Base-by-base conservation (phyloP, 64 coral and sea anemone species). In the Actinia tenebrosa region DNA sequence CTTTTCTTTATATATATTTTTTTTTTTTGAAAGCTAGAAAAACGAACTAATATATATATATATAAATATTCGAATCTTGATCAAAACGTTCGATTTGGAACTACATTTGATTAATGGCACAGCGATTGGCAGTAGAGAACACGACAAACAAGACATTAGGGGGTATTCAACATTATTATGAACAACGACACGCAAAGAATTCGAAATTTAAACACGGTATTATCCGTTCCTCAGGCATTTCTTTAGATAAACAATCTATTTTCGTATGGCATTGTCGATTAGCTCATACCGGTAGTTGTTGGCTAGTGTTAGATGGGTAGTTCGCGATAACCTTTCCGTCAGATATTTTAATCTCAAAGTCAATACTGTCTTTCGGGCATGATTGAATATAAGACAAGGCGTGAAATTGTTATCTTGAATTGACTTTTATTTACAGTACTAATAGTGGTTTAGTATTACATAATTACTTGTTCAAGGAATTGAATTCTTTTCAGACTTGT, bases 81-180 rank as follows among this genome's bases (percentile, higher is more conserved):
- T 66, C 7, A 5, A 22, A 22, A 58, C 63, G 22, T 25, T 66
- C 63, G 63, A 66, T 8, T 66, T 66, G 20, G 23, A 23, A 23
- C n/a, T 9, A 66, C 10, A 66, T 30, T 75, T 26, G 42, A 42
- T 43, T 26, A 43, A 15, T 26, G 42, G 11, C 10, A 43, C 69
- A 15, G 23, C n/a, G 27, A 75, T 7, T 42, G 69, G 11, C 69
- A 75, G 26, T 75, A 5, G 25, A 5, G 25, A 75, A 75, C 10
- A 75, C 69, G 9, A 75, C 23, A 75, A 30, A 75, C 25, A 75
- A 75, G n/a, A 30, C 69, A 66, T 66, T 30, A 75, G 69, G 69
- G 69, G 69, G 69, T 75, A 75, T 75, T 75, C n/a, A 75, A 75
- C 37, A 75, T 75, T 30, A 42, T 42, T 75, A 7, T 75, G 69